Evolutionary conservation across 2,888 invertebrate species (phyloP), one percentile per base, ranked within the genome.

Genomic region (Euspilapteryx auroguttella): DNA sequence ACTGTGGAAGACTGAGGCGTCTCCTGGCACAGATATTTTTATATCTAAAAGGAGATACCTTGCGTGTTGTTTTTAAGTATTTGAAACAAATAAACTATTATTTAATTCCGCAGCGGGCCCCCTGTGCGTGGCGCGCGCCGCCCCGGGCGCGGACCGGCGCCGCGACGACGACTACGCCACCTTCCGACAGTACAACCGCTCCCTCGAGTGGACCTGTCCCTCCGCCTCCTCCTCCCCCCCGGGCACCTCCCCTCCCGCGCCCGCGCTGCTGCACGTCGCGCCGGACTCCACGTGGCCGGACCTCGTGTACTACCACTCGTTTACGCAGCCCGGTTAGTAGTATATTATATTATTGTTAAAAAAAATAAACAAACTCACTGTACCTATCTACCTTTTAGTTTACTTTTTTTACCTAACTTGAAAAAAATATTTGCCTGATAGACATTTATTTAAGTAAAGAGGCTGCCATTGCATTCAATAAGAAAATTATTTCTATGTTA

Each of bases 281-380:
- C 95, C 96, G 14, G 93, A 94, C 58, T 80, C 87, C 25, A 82
- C 90, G 2, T 94, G 94, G 88, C 95, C 96, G 0, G 94, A 95
- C 59, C 71, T 83, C 14, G 91, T 96, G 12, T 96, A 94, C 64
- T 93, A 93, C 57, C 89, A 96, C 73, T 94, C 94, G 33, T 95
- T 91, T 64, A 90, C 92, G 3, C 93, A 93, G 46, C 82, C 89
- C 14, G 92, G 94, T 64, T 14, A 4, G 30, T 26, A 5, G 10
- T 23, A 20, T 5, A 7, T 20, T 7, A 7, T 20, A 20, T 7
- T 20, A 5, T 7, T 20, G 20, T 20, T n/a, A n/a, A n/a, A n/a
- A n/a, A n/a, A n/a, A n/a, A n/a, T n/a, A n/a, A n/a, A n/a, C n/a
- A n/a, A n/a, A n/a, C n/a, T n/a, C n/a, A n/a, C n/a, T n/a, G n/a